Evolutionary conservation across 2,888 invertebrate genomes (phyloP).

Genomic region (Gari tellinella): DNA sequence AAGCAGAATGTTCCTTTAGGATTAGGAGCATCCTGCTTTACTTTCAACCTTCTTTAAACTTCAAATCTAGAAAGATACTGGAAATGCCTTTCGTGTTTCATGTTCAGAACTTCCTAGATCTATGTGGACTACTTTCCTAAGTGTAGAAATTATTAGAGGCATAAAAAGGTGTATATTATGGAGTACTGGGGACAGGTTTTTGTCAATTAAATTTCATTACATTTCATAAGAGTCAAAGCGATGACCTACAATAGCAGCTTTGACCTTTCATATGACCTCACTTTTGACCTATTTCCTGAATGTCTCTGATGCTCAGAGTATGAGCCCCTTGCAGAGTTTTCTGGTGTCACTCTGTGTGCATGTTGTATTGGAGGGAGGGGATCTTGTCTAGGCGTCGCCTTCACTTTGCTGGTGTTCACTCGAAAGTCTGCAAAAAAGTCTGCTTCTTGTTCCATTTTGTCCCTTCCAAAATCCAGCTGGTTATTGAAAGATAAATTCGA

Average conservation of each 20-base stretch:
- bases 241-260: not conserved
- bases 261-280: not conserved
- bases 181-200: no score
- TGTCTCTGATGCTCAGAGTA: conserved; percentile 3
- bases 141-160: no score
- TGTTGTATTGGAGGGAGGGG: conserved; percentile 65
- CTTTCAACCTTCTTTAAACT: no score
- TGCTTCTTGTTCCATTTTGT: conserved; percentile 68
- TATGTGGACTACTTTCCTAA: no score
- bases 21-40: no score
- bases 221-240: no score
- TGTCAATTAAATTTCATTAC: no score
- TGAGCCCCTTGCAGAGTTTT: not conserved
- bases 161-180: no score
- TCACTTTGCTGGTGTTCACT: conserved; percentile 62
- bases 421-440: conserved; percentile 73
- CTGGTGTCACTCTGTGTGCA: not conserved
- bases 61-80: no score
- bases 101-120: no score
- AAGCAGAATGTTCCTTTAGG: no score
- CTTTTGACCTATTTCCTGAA: not conserved
- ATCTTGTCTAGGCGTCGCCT: conserved; percentile 63
- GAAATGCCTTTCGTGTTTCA: no score
- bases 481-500: conserved; percentile 53
- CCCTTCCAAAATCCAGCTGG: conserved; percentile 71